Evolutionary conservation across 2,113 vertebrate genomes (phyloP), one percentile per base, ranked within the genome.

Genomic region (Leiothrix lutea): DNA sequence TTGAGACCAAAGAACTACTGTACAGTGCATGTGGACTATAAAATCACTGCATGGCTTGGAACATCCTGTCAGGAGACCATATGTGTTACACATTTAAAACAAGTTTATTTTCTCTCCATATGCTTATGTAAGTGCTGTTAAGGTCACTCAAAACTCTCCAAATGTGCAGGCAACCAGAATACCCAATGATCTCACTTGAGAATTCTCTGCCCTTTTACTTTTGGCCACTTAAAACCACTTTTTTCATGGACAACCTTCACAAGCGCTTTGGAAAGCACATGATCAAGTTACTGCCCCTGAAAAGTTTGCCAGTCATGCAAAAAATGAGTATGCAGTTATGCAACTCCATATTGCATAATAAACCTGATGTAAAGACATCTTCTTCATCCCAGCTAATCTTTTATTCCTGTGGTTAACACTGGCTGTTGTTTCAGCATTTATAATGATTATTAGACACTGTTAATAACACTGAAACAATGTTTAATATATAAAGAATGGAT

Each of bases 21-120:
- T 66, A 80, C 40, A 20, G 64, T 92, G 88, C 58, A 56, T 67
- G 77, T 53, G 85, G 87, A 51, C 58, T 91, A 25, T 48, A 88
- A 96, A 95, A 90, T 88, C 79, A 21, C 35, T 51, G 62, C 9
- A 1, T 13, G 87, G 79, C 64, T 90, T 90, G 67, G 90, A 95
- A 90, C 56, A 65, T 90, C 92, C 82, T 88, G 72, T 88, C 85
- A 93, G 82, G 72, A 90, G 67, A 88, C 82, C 90, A 69, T 90
- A 93, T 84, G 90, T 73, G 69, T 86, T 90, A 61, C 44, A 57
- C 93, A 53, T 92, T 92, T 92, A 67, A 86, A 86, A 64, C 0
- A 14, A 88, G 75, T 86, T 92, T 93, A 60, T 67, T 88, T 92
- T 88, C 60, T 84, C 85, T 90, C 84, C 47, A 24, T 93, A 69